Percentiles rank a stretch among this genome's conserved stretches.
Conservation (phyloP, 2,888 invertebrate genomes). For the Protophormia terraenovae region DNA sequence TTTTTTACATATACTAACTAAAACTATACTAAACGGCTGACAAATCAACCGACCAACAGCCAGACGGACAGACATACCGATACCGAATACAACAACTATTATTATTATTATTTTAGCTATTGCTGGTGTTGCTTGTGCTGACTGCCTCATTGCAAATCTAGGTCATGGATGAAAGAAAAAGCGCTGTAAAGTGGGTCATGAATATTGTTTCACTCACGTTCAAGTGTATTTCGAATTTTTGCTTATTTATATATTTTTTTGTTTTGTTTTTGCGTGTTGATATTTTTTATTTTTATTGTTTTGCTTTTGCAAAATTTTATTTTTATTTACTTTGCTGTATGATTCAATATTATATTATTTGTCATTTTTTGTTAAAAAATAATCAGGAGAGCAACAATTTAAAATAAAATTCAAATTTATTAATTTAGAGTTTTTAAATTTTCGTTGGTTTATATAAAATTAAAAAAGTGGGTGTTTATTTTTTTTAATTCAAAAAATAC, state of each 20-base stretch:
- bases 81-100: constrained; percentile 20
- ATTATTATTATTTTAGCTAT: constrained; percentile 17
- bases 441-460: no score
- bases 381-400: no score
- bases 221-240: constrained; percentile 78
- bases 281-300: constrained; percentile 33
- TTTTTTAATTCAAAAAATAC: no score
- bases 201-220: constrained; percentile 80
- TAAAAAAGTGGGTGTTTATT: no score
- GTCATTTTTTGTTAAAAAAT: no score
- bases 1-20: constrained; percentile 27
- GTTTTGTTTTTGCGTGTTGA: constrained; percentile 46
- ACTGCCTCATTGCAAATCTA: constrained; percentile 73
- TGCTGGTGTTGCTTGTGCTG: constrained; percentile 38
- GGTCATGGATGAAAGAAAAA: constrained; percentile 81
- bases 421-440: no score
- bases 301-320: constrained; percentile 17
- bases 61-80: background rate
- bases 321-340: constrained; percentile 30
- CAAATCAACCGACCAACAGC: background rate
- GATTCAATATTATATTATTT: constrained; percentile 35
- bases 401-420: no score
- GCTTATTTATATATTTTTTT: constrained; percentile 55
- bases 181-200: constrained; percentile 80
- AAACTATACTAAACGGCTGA: background rate